Evolutionary conservation across 2,797 vertebrate genomes (phyloP).

Genomic region (Pteronotus mesoamericanus): DNA sequence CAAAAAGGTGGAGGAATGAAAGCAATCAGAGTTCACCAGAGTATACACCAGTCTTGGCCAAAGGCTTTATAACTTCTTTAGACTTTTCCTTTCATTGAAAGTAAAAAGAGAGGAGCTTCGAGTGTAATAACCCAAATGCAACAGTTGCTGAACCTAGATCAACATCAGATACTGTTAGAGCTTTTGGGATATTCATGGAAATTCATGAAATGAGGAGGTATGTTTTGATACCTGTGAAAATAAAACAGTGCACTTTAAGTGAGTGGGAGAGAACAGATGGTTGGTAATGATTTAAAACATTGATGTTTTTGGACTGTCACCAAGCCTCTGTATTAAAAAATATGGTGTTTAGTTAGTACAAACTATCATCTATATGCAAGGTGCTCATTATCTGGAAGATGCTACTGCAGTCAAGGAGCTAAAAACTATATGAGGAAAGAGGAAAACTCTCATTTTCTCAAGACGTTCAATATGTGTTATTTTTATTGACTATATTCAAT

Average conservation of each 20-base stretch:
- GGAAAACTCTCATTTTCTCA: neutral
- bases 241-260: slow-evolving; percentile 28
- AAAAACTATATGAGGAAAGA: slow-evolving; percentile 1
- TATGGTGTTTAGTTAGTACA: slow-evolving; percentile 38
- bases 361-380: slow-evolving; percentile 40
- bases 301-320: slow-evolving; percentile 64
- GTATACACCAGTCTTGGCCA: neutral
- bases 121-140: neutral
- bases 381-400: slow-evolving; percentile 14
- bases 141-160: slow-evolving; percentile 6
- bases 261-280: slow-evolving; percentile 72
- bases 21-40: neutral
- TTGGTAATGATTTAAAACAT: slow-evolving; percentile 68
- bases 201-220: neutral
- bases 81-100: neutral
- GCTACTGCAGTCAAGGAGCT: neutral
- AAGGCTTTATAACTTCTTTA: neutral
- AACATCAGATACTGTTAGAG: neutral
- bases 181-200: neutral
- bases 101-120: neutral
- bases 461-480: neutral
- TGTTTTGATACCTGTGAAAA: slow-evolving; percentile 58
- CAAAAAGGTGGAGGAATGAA: neutral
- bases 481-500: slow-evolving; percentile 26
- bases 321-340: slow-evolving; percentile 68